Conservation (phyloP, 92 coral and sea anemone genomes). For the Phenganax stokvisi region DNA sequence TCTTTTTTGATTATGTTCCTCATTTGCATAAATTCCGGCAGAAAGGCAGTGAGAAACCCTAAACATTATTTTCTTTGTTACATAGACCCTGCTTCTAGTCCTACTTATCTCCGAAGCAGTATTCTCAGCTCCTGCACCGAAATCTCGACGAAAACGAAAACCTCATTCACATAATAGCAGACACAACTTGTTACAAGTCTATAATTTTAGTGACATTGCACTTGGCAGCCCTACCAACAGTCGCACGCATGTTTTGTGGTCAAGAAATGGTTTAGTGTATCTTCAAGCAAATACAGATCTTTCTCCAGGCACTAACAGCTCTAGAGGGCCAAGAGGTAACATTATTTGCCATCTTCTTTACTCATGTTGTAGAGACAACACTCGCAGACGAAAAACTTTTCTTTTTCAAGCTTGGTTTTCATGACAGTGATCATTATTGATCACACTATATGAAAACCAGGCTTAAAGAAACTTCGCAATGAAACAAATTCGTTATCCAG, state of each 20-base stretch:
- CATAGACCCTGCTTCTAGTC: background rate
- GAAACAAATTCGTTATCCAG: no score
- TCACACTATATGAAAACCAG: no score
- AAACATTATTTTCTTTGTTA: background rate
- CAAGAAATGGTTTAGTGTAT: conserved; percentile 9
- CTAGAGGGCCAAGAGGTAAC: background rate
- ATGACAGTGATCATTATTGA: no score
- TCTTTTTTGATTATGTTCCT: no score
- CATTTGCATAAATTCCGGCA: no score
- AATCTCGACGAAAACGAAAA: background rate
- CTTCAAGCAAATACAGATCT: conserved; percentile 20
- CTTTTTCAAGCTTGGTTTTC: no score
- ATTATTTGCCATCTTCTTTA: no score
- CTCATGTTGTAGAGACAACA: no score
- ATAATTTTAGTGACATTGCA: conserved; percentile 9
- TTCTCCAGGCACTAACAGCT: background rate
- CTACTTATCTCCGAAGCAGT: conserved; percentile 2
- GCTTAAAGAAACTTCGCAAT: no score
- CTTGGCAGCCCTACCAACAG: conserved; percentile 21
- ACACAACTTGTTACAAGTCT: background rate
- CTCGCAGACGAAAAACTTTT: no score
- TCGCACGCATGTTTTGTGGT: conserved; percentile 11
- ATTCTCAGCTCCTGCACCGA: background rate
- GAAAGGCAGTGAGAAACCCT: no score
- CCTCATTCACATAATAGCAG: background rate